Percentiles rank a stretch among this genome's conserved stretches.
These are phyloP conservation scores for Lates calcarifer DNA, from an alignment of 2,113 vertebrate genomes.

Conservation along the genomic window DNA sequence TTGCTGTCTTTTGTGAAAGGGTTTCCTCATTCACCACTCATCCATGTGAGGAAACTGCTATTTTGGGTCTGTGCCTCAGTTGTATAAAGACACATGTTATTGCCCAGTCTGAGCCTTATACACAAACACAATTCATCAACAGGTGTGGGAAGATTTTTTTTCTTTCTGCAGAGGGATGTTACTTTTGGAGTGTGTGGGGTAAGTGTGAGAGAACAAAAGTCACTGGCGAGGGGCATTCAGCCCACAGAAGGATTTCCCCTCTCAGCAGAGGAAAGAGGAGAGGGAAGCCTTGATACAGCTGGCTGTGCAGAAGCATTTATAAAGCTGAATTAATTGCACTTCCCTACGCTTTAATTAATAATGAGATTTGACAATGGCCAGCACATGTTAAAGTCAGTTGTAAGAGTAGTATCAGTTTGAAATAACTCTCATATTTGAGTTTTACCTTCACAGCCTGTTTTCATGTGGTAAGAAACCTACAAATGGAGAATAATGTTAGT, in stretches of 20 bases:
- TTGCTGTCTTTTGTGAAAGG: conserved; percentile 49
- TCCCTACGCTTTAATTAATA: conserved; percentile 29
- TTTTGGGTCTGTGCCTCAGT: conserved; percentile 47
- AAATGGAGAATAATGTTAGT: conserved; percentile 7
- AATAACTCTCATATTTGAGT: conserved; percentile 22
- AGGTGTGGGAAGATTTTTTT: conserved; percentile 74
- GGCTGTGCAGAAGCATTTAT: conserved; percentile 52
- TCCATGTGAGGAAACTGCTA: conserved; percentile 49
- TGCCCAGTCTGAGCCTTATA: conserved; percentile 45
- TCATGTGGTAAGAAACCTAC: conserved; percentile 18
- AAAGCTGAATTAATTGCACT: conserved; percentile 51
- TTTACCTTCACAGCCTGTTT: conserved; percentile 46
- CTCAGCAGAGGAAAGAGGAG: conserved; percentile 58
- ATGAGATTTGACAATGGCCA: conserved; percentile 8
- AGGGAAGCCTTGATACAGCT: conserved; percentile 59
- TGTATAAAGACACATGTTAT: conserved; percentile 59
- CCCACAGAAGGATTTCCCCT: conserved; percentile 66
- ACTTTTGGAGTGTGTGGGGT: conserved; percentile 67
- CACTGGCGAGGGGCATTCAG: conserved; percentile 65
- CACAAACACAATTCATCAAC: conserved; percentile 77
- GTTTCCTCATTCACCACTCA: conserved; percentile 58
- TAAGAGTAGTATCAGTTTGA: conserved; percentile 9
- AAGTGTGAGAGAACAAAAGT: conserved; percentile 75
- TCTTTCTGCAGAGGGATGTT: conserved; percentile 66
- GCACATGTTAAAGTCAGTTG: conserved; percentile 10